These are phyloP conservation scores for Lucilia sericata DNA, from an alignment of 1,140 invertebrate genomes.

Conservation along the genomic window DNA sequence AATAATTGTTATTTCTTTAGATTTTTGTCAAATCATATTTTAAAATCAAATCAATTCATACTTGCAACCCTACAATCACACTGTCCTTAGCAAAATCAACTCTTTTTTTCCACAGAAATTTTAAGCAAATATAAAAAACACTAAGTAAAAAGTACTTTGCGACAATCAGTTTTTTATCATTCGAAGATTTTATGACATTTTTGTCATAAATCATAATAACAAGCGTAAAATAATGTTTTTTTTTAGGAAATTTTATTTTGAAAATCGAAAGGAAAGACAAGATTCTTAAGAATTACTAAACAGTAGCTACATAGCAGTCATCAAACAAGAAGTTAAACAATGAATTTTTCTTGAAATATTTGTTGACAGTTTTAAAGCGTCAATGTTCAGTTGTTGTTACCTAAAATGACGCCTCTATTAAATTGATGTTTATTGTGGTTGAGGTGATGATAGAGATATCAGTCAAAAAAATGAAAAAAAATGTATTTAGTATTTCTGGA, in stretches of 20 bases:
- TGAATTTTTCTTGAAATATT: background rate
- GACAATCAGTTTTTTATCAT: slow-evolving; percentile 17
- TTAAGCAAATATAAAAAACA: background rate
- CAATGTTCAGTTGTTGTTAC: background rate
- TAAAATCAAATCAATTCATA: background rate
- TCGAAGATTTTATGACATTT: slow-evolving; percentile 14
- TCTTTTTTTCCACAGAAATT: background rate
- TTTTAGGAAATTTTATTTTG: slow-evolving; percentile 1
- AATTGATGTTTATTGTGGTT: slow-evolving; percentile 40
- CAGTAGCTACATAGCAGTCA: background rate
- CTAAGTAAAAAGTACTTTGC: background rate
- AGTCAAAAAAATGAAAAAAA: background rate
- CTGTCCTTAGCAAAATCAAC: background rate
- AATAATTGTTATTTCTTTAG: slow-evolving; percentile 41
- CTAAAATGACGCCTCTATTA: slow-evolving; percentile 37
- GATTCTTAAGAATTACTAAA: slow-evolving; percentile 21
- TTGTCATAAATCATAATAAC: slow-evolving; percentile 36
- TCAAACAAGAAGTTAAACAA: background rate
- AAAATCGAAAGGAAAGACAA: background rate
- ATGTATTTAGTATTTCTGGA: too few species aligned
- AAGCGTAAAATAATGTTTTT: slow-evolving; percentile 37
- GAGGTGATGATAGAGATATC: slow-evolving; percentile 31
- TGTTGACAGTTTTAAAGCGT: slow-evolving; percentile 18
- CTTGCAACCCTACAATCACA: background rate
- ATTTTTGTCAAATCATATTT: slow-evolving; percentile 40